Percentiles rank a stretch among this genome's conserved stretches.
These are phyloP conservation scores for Excalfactoria chinensis DNA, from an alignment of 2,113 vertebrate genomes.

Conservation along the genomic window DNA sequence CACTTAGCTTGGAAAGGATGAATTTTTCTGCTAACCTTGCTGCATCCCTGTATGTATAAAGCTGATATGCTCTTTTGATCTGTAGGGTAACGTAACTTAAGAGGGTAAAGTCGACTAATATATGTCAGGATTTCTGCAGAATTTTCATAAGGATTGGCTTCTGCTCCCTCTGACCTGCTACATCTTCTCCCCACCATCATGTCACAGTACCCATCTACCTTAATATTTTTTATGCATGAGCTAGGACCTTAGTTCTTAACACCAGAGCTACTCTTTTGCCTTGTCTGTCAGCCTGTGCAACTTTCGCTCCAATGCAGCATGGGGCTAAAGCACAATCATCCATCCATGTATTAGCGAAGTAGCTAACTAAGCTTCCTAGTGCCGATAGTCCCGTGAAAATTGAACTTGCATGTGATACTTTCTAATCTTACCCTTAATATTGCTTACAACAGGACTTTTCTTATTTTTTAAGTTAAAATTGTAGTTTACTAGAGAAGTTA, in stretches of 20 bases:
- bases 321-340: background rate
- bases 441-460: background rate
- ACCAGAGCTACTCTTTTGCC: background rate
- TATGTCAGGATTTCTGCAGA: background rate
- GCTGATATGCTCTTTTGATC: background rate
- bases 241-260: background rate
- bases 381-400: background rate
- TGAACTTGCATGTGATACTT: background rate
- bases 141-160: background rate
- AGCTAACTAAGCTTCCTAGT: background rate
- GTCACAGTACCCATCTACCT: background rate
- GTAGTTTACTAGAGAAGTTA: background rate
- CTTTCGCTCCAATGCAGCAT: background rate
- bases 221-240: background rate
- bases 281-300: accelerated
- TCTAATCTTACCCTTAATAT: background rate
- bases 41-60: background rate
- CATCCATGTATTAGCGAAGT: background rate
- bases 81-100: background rate
- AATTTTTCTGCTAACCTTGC: background rate
- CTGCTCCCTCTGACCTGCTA: background rate
- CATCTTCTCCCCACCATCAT: background rate
- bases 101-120: background rate
- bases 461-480: background rate
- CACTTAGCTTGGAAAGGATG: background rate